Evolutionary conservation across 2,888 invertebrate species (phyloP), one percentile per base, ranked within the genome.

Genomic region (Mythimna impura): DNA sequence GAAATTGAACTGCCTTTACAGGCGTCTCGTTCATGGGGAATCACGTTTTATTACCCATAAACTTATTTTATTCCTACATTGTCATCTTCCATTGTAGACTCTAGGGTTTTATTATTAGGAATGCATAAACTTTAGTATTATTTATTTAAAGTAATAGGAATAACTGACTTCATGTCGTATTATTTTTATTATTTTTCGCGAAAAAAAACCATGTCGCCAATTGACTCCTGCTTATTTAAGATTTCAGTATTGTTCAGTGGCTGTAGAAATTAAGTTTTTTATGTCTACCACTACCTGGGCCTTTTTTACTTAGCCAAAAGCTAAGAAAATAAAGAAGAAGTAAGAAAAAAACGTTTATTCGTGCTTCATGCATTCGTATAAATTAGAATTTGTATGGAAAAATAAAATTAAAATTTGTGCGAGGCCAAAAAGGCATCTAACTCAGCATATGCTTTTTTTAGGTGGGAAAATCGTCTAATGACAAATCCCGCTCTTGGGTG

Each of bases 21-120:
- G 12, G 52, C 73, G 80, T 36, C 55, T 57, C 66, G 62, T 83
- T 74, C 84, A 83, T 68, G 81, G 75, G 71, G 70, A 69, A 77
- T 64, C 82, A 73, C 73, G 71, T 81, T 83, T 81, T 81, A 82
- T 58, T 40, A 34, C 47, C 65, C 25, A 83, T 83, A 76, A 83
- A 82, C 69, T 78, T 73, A 70, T 78, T 76, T 82, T 80, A 71
- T 78, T 58, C 36, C 25, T 36, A 63, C 63, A 76, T 63, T 70
- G 75, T 77, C 55, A 55, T 74, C 54, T 40, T 52, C 62, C 55
- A 62, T 77, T 71, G 71, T 71, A 63, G 34, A 78, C 34, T 58
- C 40, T 34, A 34, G 8, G 57, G 17, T 73, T 75, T 70, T 69
- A 69, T 76, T 66, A 74, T 55, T 36, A 43, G n/a, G 63, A 34